Evolutionary conservation across 2,888 invertebrate species (phyloP).

Genomic region (Gortyna flavago): DNA sequence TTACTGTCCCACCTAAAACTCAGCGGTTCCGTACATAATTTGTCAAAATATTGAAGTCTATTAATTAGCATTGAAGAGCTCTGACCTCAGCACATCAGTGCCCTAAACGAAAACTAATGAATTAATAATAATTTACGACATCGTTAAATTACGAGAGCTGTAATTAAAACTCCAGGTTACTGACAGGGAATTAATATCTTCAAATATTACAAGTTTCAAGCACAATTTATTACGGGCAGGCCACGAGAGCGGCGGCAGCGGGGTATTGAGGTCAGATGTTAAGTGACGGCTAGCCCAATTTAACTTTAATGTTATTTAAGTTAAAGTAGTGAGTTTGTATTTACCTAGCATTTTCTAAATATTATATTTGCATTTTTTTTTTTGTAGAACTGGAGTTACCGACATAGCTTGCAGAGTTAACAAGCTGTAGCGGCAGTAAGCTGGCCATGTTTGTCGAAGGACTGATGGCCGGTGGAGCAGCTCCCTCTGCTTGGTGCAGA

Average conservation of each 20-base stretch:
- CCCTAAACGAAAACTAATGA: slow-evolving; percentile 54
- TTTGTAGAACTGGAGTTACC: too few relatives aligned
- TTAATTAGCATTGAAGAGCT: slow-evolving; percentile 38
- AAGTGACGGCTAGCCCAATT: slow-evolving; percentile 16
- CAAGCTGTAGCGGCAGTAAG: not conserved
- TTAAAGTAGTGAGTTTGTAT: slow-evolving; percentile 1
- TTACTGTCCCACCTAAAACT: slow-evolving; percentile 16
- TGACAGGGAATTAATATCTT: slow-evolving; percentile 69
- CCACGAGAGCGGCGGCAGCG: slow-evolving; percentile 28
- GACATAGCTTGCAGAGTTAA: not conserved
- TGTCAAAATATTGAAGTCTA: slow-evolving; percentile 42
- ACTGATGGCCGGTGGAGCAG: not conserved
- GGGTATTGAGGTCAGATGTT: slow-evolving; percentile 48
- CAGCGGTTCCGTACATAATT: slow-evolving; percentile 24
- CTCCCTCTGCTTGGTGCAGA: not conserved
- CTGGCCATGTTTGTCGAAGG: not conserved
- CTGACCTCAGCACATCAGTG: slow-evolving; percentile 41
- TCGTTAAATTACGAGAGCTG: slow-evolving; percentile 61
- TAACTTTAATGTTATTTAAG: slow-evolving; percentile 18
- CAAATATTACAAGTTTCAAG: slow-evolving; percentile 68
- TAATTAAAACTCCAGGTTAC: slow-evolving; percentile 68
- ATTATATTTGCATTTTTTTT: not conserved
- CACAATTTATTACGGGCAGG: slow-evolving; percentile 63
- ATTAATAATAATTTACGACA: slow-evolving; percentile 64
- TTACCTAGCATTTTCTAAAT: not conserved